Conservation (phyloP, 1,140 invertebrate species). For the Lepidostoma basale region DNA sequence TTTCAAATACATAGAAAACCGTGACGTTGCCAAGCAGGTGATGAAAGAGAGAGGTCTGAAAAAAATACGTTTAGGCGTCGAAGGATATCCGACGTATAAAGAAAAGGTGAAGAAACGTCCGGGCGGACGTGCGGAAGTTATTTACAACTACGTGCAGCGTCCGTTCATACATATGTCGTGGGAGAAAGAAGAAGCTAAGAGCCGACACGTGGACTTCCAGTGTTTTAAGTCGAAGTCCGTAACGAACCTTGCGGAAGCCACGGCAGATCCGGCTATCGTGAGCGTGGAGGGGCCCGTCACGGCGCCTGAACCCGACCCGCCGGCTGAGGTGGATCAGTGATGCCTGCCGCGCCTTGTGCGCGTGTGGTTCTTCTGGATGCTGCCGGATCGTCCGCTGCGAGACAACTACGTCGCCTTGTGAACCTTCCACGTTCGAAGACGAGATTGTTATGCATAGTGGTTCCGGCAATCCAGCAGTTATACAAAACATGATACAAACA, state of each 20-base stretch:
- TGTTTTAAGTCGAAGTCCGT: slow-evolving; percentile 95
- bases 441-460: too few relatives aligned
- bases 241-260: slow-evolving; percentile 89
- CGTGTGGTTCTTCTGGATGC: slow-evolving; percentile 2
- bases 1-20: slow-evolving; percentile 99
- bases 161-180: slow-evolving; percentile 99
- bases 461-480: too few relatives aligned
- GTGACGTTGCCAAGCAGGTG: slow-evolving; percentile 97
- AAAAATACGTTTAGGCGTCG: slow-evolving; percentile 98
- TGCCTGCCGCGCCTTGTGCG: slow-evolving; percentile 17
- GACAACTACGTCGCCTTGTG: slow-evolving; percentile 20
- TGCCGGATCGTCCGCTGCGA: not conserved
- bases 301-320: slow-evolving; percentile 29
- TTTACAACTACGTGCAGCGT: slow-evolving; percentile 99
- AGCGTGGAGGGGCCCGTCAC: slow-evolving; percentile 42
- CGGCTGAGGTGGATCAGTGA: slow-evolving; percentile 38
- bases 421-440: too few relatives aligned
- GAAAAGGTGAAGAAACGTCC: slow-evolving; percentile 94
- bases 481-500: too few relatives aligned
- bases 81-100: slow-evolving; percentile 99
- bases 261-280: slow-evolving; percentile 75
- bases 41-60: slow-evolving; percentile 98
- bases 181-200: slow-evolving; percentile 99
- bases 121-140: slow-evolving; percentile 91
- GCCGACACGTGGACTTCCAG: slow-evolving; percentile 98